Evolutionary conservation across 1,140 invertebrate genomes (phyloP), one percentile per base, ranked within the genome.

Genomic region (Callitettix versicolor): DNA sequence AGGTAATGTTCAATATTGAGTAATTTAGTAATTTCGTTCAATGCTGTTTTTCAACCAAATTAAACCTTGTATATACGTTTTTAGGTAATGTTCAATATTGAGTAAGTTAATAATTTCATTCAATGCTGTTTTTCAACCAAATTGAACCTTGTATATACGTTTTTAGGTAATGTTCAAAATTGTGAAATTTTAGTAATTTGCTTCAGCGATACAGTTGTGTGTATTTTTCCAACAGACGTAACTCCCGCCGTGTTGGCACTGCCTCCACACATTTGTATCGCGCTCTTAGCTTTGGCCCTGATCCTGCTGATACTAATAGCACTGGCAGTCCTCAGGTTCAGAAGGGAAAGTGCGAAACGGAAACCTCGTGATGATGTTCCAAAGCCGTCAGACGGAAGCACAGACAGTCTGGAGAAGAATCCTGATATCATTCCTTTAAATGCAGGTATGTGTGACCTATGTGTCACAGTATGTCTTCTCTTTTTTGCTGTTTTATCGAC

Each of bases 371-470:
- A 46, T 12, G 51, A 54, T 58, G 73, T 73, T 58, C 69, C 72
- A 43, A 15, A 42, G 3, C 42, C 42, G 18, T 64, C 69, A 18
- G 70, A 76, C 55, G 69, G 76, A 63, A 78, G 74, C 58, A 66
- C 77, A 26, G 81, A 82, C 62, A 82, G 81, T 66, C 73, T 80
- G 55, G 84, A 86, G 64, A 86, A 85, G 67, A 82, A 86, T 70
- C 84, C 84, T 0, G 84, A 86, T 65, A 82, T 86, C 58, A 84
- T 86, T 67, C 84, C 83, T 43, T 81, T 84, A 64, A 80, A 80
- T 68, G 80, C 80, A 62, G 79, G 76, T 73, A 68, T 70, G 58
- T 59, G 24, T 65, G 67, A n/a, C n/a, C n/a, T n/a, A n/a, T n/a
- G n/a, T n/a, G n/a, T n/a, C n/a, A n/a, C n/a, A n/a, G n/a, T n/a